Evolutionary conservation across 2,113 vertebrate species (phyloP).

Genomic region (Neodon shergylaensis): DNA sequence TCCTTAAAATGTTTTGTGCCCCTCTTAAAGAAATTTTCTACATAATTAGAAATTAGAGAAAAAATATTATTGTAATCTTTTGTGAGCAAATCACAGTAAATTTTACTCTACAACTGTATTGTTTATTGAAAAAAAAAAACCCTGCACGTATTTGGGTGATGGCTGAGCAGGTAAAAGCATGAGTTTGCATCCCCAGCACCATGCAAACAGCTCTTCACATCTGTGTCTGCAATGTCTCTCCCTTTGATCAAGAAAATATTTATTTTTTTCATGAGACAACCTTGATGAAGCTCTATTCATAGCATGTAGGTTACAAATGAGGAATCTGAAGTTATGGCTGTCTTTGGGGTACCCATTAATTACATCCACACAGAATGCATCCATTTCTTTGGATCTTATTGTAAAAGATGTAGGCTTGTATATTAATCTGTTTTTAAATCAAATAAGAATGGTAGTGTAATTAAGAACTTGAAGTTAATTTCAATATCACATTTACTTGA

Average conservation of each 20-base stretch:
- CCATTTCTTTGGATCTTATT: not conserved
- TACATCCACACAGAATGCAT: not conserved
- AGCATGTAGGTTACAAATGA: not conserved
- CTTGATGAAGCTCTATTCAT: not conserved
- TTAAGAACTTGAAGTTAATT: not conserved
- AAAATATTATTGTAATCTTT: not conserved
- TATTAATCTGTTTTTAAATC: not conserved
- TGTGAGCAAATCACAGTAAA: not conserved
- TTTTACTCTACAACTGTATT: not conserved
- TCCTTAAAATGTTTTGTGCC: not conserved
- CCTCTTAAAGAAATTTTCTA: not conserved
- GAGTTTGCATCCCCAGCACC: not conserved
- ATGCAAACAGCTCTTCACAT: not conserved
- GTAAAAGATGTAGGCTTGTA: not conserved
- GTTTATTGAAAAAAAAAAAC: conserved; percentile 3
- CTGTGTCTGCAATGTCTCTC: not conserved
- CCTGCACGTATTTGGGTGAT: rapidly evolving
- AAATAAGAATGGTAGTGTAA: not conserved
- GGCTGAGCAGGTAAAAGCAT: not conserved
- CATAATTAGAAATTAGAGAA: not conserved
- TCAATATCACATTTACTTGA: not conserved
- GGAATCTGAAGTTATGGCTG: not conserved
- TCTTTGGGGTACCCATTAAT: rapidly evolving
- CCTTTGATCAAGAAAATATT: not conserved
- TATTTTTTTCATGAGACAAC: not conserved